A percentile compares a stretch with the other conserved stretches of the same genome.
Conservation (phyloP, 1,140 invertebrate genomes). For the Megalopta genalis region DNA sequence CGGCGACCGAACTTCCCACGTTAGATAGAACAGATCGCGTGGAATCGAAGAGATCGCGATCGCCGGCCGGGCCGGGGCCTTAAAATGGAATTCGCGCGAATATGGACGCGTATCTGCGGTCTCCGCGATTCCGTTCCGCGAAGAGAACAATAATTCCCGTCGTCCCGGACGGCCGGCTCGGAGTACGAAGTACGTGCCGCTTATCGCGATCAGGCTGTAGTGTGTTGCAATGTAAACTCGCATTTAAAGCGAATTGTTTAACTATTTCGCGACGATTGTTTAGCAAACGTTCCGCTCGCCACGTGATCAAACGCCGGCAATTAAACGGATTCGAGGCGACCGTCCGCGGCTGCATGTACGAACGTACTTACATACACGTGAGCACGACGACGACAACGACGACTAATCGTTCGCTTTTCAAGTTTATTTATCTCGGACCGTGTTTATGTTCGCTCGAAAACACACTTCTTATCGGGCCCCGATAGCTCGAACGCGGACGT, state of each 20-base stretch:
- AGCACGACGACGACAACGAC: no score
- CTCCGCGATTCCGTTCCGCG: neutral
- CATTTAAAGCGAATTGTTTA: slow-evolving; percentile 11
- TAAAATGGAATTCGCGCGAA: slow-evolving; percentile 17
- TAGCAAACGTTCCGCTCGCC: slow-evolving; percentile 3
- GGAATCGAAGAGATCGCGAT: slow-evolving; percentile 13
- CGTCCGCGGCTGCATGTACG: no score
- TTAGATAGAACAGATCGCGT: neutral
- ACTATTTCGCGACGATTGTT: neutral
- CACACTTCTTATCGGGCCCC: neutral
- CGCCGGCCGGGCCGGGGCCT: neutral
- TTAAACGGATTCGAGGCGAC: no score
- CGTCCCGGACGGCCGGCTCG: neutral
- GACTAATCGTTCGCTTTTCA: no score
- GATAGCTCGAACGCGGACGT: neutral
- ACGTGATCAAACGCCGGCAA: neutral
- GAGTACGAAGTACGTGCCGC: neutral
- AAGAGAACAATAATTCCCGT: slow-evolving; percentile 14
- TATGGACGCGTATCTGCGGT: neutral
- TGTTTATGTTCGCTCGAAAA: neutral
- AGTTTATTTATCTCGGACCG: no score
- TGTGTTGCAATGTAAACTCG: neutral
- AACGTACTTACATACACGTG: neutral
- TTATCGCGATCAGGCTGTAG: neutral
- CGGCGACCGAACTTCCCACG: no score